Evolutionary conservation across 2,797 vertebrate species (phyloP).

Genomic region (Varecia variegata): DNA sequence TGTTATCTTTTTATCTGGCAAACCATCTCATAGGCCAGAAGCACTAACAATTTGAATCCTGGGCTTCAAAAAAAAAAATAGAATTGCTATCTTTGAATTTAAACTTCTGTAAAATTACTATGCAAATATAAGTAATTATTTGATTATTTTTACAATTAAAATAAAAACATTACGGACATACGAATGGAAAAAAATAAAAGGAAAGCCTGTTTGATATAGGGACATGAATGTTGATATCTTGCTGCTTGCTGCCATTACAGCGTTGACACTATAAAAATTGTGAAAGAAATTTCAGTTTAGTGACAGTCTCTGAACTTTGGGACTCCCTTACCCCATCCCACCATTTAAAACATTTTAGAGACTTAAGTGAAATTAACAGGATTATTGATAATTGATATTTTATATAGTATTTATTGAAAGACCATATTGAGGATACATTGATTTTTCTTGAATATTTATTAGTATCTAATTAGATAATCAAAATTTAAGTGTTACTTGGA

Average conservation of each 20-base stretch:
- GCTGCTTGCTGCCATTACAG: not conserved
- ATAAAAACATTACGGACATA: not conserved
- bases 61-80: constrained; percentile 21
- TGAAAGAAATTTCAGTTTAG: constrained; percentile 11
- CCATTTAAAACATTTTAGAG: not conserved
- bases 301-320: not conserved
- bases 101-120: constrained; percentile 42
- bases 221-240: not conserved
- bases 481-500: not conserved
- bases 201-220: not conserved
- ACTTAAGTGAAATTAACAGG: constrained; percentile 55
- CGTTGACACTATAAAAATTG: not conserved
- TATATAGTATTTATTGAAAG: not conserved
- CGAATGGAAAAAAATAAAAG: not conserved
- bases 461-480: not conserved
- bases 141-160: not conserved
- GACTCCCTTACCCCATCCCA: not conserved
- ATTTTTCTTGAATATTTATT: not conserved
- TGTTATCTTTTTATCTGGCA: constrained; percentile 10
- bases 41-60: constrained; percentile 2
- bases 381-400: constrained; percentile 28
- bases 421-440: not conserved
- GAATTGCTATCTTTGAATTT: constrained; percentile 37
- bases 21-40: constrained; percentile 1
- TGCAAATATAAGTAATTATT: not conserved